phyloP scores from a whole-genome alignment of 2,888 invertebrate genomes.

The Amphipoea lucens region DNA sequence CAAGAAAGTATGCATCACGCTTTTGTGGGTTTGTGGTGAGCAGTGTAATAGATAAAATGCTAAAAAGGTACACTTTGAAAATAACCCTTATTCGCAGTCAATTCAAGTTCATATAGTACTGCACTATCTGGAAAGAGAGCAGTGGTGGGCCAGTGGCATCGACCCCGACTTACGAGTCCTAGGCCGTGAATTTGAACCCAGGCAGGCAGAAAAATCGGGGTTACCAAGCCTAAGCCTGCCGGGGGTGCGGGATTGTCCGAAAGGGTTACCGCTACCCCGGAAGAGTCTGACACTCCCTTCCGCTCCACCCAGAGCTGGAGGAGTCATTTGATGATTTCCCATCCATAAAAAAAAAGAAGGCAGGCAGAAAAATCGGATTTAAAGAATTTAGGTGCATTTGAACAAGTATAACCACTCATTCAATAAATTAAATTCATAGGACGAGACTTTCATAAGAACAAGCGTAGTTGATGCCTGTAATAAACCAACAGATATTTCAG shows the following conservation, averaged over 20 bases:
- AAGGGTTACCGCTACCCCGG: no score
- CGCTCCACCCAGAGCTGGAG: no score
- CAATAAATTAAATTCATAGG: neutral
- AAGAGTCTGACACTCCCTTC: no score
- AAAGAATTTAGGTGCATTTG: neutral
- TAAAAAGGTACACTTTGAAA: neutral
- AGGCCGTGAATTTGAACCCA: no score
- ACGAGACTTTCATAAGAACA: neutral
- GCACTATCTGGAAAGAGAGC: no score
- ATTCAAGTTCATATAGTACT: no score
- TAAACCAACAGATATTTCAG: neutral
- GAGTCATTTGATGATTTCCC: no score
- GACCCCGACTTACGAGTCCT: no score
- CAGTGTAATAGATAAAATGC: conserved; percentile 3
- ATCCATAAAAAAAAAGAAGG: no score
- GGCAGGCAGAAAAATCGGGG: neutral
- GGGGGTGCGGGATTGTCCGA: no score
- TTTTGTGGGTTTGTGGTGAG: conserved; percentile 44
- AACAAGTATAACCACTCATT: neutral
- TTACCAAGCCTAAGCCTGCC: no score
- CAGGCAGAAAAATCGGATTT: neutral
- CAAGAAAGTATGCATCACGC: conserved; percentile 57
- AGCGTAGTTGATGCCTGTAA: neutral
- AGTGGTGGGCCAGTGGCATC: no score
- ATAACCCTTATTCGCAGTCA: neutral